Evolutionary conservation across 2,888 invertebrate species (phyloP), one percentile per base, ranked within the genome.

Genomic region (Rosalia funebris): DNA sequence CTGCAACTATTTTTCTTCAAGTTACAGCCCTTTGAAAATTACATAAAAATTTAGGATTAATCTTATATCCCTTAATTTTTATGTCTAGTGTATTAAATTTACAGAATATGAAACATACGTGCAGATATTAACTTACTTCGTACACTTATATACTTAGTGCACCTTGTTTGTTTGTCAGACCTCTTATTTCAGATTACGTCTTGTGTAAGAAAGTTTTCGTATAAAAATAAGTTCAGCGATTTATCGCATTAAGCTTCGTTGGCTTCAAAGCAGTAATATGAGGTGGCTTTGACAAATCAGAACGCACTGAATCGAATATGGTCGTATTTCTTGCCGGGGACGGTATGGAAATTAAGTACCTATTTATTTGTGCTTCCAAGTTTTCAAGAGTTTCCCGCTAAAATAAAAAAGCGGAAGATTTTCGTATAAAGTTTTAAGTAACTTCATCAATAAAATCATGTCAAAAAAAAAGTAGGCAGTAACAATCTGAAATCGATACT

Each of bases 181-280:
- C n/a, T n/a, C n/a, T n/a, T n/a, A n/a, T n/a, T n/a, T n/a, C n/a
- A n/a, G n/a, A n/a, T n/a, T n/a, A n/a, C n/a, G n/a, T n/a, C n/a
- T n/a, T n/a, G n/a, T n/a, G n/a, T n/a, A n/a, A n/a, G n/a, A n/a
- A 4, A 16, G 34, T 36, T 47, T 36, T 31, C 36, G 16, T 19
- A 34, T 47, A 34, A 34, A 47, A 47, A 16, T 47, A 16, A 36
- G 32, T 47, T 47, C 19, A 19, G n/a, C 15, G 17, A 36, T 47
- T 34, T 19, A 36, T 36, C 19, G 10, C 5, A 20, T 25, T 16
- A 34, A 16, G n/a, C 16, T 3, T 17, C 16, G 32, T 19, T 19
- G 11, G 16, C 47, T 17, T 32, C 36, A 36, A 36, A 47, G 11
- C 10, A 19, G 47, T n/a, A 25, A 12, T 17, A 44, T 10, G 44